Evolutionary conservation across 2,797 vertebrate genomes (phyloP), one percentile per base, ranked within the genome.

Genomic region (Siniperca undulata): DNA sequence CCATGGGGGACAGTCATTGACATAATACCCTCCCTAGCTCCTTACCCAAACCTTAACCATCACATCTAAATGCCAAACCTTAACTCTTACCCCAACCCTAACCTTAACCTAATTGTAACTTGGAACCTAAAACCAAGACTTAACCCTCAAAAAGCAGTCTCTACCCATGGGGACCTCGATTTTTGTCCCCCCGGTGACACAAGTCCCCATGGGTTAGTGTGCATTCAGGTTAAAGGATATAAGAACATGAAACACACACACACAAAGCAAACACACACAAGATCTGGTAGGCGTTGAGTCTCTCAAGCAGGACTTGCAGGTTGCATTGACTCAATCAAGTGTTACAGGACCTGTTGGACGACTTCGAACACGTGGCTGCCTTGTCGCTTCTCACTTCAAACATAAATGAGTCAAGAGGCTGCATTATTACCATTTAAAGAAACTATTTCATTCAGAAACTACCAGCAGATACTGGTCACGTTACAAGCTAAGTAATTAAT

Each of bases 281-380:
- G 42, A 71, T 72, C 24, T 53, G 72, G 55, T 36, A 42, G 44
- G 14, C 70, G 50, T 11, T 2, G 3, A 59, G 46, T 60, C 44
- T 86, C 46, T 72, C 20, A 56, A 70, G 70, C 65, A 65, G 48
- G 83, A 71, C 46, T 60, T 68, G 69, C 60, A 38, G n/a, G 65
- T 66, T 73, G 2, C 69, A 60, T 40, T 80, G 74, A 66, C 20
- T 84, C 74, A 89, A 92, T 91, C 89, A 24, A 79, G 92, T 86
- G 78, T 82, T 80, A 89, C 90, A 89, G 88, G 89, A 91, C 73
- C 56, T 83, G 50, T 83, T 56, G 53, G 71, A 48, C 2, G 9
- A 38, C 74, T 82, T 62, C 13, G 0, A 78, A 66, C 86, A 89
- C 50, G 61, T 65, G 83, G 87, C 82, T 70, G 72, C 40, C 19